Percentiles rank a stretch among this genome's conserved stretches.
Conservation (phyloP, 2,797 vertebrate species). For the Cirrhinus mrigala region DNA sequence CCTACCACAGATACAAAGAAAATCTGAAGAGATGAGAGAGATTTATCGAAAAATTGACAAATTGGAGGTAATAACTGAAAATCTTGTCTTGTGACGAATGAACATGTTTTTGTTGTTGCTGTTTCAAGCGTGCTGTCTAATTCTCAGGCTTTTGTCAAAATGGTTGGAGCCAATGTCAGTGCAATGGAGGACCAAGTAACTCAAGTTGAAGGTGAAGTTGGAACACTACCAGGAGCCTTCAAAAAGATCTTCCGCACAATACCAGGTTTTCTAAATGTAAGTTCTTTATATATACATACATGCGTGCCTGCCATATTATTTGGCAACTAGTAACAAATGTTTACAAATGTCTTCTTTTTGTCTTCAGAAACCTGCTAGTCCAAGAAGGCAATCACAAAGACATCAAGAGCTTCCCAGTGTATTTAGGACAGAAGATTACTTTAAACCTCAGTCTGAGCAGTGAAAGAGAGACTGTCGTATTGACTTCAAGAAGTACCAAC, state of each 20-base stretch:
- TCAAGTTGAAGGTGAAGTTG: slow-evolving; percentile 89
- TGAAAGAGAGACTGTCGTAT: slow-evolving; percentile 2
- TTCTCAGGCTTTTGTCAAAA: slow-evolving; percentile 88
- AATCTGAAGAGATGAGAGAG: slow-evolving; percentile 88
- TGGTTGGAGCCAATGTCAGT: slow-evolving; percentile 85
- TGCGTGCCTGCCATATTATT: neutral
- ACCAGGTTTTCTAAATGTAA: slow-evolving; percentile 87
- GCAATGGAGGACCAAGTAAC: slow-evolving; percentile 91
- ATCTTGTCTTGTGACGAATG: neutral
- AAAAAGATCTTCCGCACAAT: slow-evolving; percentile 89
- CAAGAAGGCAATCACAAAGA: slow-evolving; percentile 75
- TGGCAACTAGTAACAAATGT: neutral
- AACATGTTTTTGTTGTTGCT: neutral
- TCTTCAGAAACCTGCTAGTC: slow-evolving; percentile 82
- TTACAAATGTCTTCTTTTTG: neutral
- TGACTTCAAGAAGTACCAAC: neutral
- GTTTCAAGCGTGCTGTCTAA: neutral
- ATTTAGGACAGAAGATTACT: slow-evolving; percentile 93
- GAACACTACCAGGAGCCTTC: slow-evolving; percentile 86
- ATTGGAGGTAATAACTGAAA: slow-evolving; percentile 82
- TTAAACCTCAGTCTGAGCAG: slow-evolving; percentile 79
- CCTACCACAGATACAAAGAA: slow-evolving; percentile 87
- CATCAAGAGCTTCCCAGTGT: slow-evolving; percentile 85
- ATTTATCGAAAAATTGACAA: slow-evolving; percentile 92
- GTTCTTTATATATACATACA: slow-evolving; percentile 10